These are phyloP conservation scores for Automeris io DNA, from an alignment of 2,888 invertebrate genomes.

Conservation along the genomic window DNA sequence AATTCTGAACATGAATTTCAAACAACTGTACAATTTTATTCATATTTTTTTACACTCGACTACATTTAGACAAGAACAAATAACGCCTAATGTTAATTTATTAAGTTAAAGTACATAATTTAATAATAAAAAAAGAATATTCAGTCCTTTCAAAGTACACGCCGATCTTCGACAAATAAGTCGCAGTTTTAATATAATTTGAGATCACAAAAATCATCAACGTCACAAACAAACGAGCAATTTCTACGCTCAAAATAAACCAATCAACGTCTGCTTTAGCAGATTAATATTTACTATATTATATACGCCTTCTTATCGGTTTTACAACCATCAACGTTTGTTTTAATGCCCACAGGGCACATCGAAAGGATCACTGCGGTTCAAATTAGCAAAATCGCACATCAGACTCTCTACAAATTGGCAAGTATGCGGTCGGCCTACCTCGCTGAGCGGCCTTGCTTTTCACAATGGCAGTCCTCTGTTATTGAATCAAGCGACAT, in stretches of 20 bases:
- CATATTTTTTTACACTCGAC: slow-evolving; percentile 2
- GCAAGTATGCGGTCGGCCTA: slow-evolving; percentile 16
- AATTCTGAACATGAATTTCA: slow-evolving; percentile 8
- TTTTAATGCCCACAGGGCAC: no score
- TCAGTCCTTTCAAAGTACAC: neutral
- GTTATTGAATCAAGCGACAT: slow-evolving; percentile 67
- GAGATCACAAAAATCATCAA: slow-evolving; percentile 1
- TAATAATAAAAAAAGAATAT: neutral
- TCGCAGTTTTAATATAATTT: neutral
- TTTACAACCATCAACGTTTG: neutral
- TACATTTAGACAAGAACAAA: slow-evolving; percentile 5
- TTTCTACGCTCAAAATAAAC: neutral
- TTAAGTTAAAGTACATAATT: neutral
- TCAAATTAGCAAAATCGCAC: neutral
- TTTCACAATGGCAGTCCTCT: slow-evolving; percentile 57
- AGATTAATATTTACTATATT: no score
- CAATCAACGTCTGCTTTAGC: neutral
- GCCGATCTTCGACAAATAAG: neutral
- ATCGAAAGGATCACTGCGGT: neutral
- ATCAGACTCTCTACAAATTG: neutral
- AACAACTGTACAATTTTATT: slow-evolving; percentile 9
- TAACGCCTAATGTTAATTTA: neutral
- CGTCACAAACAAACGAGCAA: neutral
- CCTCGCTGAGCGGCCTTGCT: slow-evolving; percentile 45
- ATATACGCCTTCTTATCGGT: no score